Base-by-base conservation (phyloP, 2,888 invertebrate genomes). In the Spisula solida region DNA sequence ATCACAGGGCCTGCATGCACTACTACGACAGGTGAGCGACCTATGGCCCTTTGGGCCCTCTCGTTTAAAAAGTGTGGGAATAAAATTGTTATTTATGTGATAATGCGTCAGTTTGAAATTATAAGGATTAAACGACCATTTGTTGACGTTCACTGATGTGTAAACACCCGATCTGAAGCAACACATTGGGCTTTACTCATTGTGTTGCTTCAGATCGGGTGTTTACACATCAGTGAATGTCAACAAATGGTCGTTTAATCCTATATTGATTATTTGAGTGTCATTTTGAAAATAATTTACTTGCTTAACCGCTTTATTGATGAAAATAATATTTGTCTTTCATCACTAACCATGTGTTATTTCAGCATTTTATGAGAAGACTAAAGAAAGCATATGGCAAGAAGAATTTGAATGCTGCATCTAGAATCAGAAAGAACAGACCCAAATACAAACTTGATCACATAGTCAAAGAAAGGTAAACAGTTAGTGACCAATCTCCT, bases 361-460 rank as follows among this genome's bases (percentile, higher is more conserved):
- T 91, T 25, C 89, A 95, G 95, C 95, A 94, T 60, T 97, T 97
- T 95, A 98, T 98, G 88, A 96, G 97, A 90, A 97, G 97, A 93
- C 94, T 97, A 88, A 97, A 96, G 85, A 97, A 98, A 91, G 99
- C 99, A 41, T 98, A 98, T 93, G 98, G 98, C 1, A 97, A 99
- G 96, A 97, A 97, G 92, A 98, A 99, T 96, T 98, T 98, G 95
- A 98, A 98, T 83, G 97, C 98, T 86, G 97, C 98, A 96, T 98
- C 97, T 92, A 97, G 98, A 94, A 97, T 98, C 94, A 97, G 98
- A 92, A 97, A 98, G 60, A 98, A 98, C 96, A 98, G 98, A 96
- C 99, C 99, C 1, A 98, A 98, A 83, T 97, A 99, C 90, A 98
- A 98, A 95, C 97, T 99, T 92, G 99, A 99, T 97, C 98, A 99